Evolutionary conservation across 2,113 vertebrate genomes (phyloP).

Genomic region (Mellivora capensis): DNA sequence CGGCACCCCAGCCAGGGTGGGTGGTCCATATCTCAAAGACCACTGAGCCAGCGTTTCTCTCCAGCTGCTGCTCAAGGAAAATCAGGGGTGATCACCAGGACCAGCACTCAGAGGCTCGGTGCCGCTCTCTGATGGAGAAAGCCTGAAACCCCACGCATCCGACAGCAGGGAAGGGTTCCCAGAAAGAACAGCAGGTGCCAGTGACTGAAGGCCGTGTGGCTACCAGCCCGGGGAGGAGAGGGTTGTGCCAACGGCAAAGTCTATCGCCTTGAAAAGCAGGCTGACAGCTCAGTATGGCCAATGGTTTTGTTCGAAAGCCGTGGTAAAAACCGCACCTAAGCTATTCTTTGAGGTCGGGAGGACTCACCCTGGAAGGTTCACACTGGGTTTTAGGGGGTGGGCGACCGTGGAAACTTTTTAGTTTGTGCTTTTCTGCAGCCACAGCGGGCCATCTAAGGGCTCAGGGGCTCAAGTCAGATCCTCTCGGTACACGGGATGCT

Average conservation of each 20-base stretch:
- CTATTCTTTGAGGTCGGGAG: rapidly evolving
- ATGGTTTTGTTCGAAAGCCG: rapidly evolving
- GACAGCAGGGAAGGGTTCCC: rapidly evolving
- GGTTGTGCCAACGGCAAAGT: rapidly evolving
- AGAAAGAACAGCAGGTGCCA: rapidly evolving
- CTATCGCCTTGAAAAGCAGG: rapidly evolving
- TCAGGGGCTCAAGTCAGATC: rapidly evolving
- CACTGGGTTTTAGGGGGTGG: rapidly evolving
- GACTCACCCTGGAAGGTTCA: rapidly evolving
- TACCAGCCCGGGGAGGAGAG: rapidly evolving
- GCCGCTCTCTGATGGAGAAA: rapidly evolving
- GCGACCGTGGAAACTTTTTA: rapidly evolving
- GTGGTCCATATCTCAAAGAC: rapidly evolving
- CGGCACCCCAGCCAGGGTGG: no score
- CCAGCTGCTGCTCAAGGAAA: not conserved
- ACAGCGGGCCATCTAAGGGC: rapidly evolving
- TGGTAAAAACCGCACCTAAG: rapidly evolving
- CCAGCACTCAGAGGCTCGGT: rapidly evolving
- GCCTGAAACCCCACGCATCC: rapidly evolving
- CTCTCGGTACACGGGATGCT: rapidly evolving
- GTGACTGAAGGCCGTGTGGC: rapidly evolving
- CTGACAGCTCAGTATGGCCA: rapidly evolving
- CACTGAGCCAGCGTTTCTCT: rapidly evolving
- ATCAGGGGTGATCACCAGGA: rapidly evolving
- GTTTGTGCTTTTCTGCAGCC: not conserved